Percentiles rank a stretch among this genome's conserved stretches.
Conservation (phyloP, 2,113 vertebrate species). For the Meriones unguiculatus region DNA sequence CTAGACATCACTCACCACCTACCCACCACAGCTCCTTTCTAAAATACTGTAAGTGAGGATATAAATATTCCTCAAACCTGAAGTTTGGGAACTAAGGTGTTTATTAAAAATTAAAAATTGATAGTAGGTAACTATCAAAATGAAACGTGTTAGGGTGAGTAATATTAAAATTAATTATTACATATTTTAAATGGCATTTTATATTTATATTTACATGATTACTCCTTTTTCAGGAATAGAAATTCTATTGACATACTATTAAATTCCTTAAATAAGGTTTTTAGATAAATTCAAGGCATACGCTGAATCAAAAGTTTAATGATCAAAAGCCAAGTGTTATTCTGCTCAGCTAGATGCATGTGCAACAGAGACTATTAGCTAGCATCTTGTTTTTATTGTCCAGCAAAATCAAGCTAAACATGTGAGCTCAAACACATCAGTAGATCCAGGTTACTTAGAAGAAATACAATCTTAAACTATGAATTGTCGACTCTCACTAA, state of each 20-base stretch:
- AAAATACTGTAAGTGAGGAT: conserved; percentile 65
- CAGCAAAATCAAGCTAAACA: conserved; percentile 47
- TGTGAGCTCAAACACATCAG: background rate
- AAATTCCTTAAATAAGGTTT: conserved; percentile 46
- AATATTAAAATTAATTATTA: conserved; percentile 80
- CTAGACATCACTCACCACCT: background rate
- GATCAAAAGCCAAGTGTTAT: conserved; percentile 36
- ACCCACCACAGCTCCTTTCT: background rate
- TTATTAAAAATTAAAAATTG: conserved; percentile 84
- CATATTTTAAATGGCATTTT: conserved; percentile 75
- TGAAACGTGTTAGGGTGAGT: conserved; percentile 78
- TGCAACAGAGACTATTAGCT: background rate
- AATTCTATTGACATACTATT: conserved; percentile 62
- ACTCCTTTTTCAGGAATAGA: conserved; percentile 27
- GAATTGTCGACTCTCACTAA: conserved; percentile 35
- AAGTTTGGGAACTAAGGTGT: conserved; percentile 72
- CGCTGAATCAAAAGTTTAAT: conserved; percentile 44
- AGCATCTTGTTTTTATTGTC: conserved; percentile 26
- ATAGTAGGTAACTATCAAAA: conserved; percentile 78
- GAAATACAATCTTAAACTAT: conserved; percentile 32
- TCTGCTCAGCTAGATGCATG: background rate
- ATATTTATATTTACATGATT: conserved; percentile 76
- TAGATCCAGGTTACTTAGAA: conserved; percentile 10
- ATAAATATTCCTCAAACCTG: conserved; percentile 72
- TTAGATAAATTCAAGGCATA: conserved; percentile 46